These are phyloP conservation scores for Capricornis sumatraensis DNA, from an alignment of 2,113 vertebrate genomes.

Conservation along the genomic window DNA sequence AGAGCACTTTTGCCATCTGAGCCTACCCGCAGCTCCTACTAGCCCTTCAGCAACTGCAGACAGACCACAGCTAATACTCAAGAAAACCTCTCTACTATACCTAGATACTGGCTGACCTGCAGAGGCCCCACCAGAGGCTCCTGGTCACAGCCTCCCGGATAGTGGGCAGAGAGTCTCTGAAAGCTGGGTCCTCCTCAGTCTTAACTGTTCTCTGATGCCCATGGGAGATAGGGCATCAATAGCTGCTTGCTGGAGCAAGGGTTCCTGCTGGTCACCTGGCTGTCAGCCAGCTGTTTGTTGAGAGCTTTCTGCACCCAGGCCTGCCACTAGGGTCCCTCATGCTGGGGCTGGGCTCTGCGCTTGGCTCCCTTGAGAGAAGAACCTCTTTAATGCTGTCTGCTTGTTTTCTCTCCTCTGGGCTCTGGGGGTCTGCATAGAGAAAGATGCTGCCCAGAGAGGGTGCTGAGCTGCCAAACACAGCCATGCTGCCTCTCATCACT, in stretches of 20 bases:
- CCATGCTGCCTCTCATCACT: slow-evolving; percentile 26
- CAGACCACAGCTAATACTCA: not conserved
- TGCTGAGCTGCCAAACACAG: not conserved
- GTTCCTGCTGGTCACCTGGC: not conserved
- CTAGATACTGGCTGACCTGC: not conserved
- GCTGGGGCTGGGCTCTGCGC: not conserved
- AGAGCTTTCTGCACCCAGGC: not conserved
- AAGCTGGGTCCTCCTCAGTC: not conserved
- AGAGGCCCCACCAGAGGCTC: not conserved
- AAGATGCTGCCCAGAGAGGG: not conserved
- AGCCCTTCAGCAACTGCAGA: not conserved
- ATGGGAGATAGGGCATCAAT: not conserved
- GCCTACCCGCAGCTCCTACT: not conserved
- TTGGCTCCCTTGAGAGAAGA: not conserved
- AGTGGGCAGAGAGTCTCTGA: not conserved
- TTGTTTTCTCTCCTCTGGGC: not conserved
- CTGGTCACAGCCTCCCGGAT: not conserved
- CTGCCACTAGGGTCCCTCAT: not conserved
- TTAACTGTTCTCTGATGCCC: not conserved
- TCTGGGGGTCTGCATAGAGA: not conserved
- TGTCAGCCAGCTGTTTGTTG: not conserved
- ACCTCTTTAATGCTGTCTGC: not conserved
- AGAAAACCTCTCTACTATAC: not conserved
- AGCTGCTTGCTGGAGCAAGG: not conserved
- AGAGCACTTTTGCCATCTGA: not conserved